Conservation (phyloP, 2,113 vertebrate species). For the Syrmaticus mikado region DNA sequence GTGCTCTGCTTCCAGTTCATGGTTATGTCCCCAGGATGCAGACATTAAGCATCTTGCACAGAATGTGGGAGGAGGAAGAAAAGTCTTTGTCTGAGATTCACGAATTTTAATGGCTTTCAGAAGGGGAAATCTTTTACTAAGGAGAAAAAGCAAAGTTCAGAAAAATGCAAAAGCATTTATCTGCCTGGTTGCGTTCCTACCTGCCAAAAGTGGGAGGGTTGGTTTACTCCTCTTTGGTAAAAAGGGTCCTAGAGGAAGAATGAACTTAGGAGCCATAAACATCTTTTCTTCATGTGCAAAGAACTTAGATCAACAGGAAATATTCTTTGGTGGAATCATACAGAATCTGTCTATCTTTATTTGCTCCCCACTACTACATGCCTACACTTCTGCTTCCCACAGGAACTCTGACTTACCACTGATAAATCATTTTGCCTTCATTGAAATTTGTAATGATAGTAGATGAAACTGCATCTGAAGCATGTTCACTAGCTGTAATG, state of each 20-base stretch:
- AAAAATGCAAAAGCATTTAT: constrained; percentile 57
- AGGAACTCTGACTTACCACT: not conserved
- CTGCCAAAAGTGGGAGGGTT: not conserved
- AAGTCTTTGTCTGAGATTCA: not conserved
- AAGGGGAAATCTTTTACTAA: constrained; percentile 19
- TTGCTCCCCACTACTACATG: not conserved
- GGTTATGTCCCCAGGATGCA: not conserved
- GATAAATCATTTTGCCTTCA: not conserved
- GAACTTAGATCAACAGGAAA: not conserved
- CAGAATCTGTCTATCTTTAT: constrained; percentile 8
- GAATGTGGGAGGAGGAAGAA: not conserved
- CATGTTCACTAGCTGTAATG: too few species aligned
- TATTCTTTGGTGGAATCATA: not conserved
- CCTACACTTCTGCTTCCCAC: not conserved
- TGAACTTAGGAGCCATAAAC: not conserved
- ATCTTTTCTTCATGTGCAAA: not conserved
- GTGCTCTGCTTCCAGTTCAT: not conserved
- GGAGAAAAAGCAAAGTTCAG: constrained; percentile 4
- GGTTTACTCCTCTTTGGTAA: constrained; percentile 21
- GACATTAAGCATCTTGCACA: constrained; percentile 15
- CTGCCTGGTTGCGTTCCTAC: not conserved
- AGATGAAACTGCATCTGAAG: not conserved
- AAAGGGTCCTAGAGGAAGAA: not conserved
- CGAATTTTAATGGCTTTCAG: constrained; percentile 49
- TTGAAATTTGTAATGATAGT: not conserved